These are phyloP conservation scores for Limanda limanda DNA, from an alignment of 2,113 vertebrate genomes.

Conservation along the genomic window DNA sequence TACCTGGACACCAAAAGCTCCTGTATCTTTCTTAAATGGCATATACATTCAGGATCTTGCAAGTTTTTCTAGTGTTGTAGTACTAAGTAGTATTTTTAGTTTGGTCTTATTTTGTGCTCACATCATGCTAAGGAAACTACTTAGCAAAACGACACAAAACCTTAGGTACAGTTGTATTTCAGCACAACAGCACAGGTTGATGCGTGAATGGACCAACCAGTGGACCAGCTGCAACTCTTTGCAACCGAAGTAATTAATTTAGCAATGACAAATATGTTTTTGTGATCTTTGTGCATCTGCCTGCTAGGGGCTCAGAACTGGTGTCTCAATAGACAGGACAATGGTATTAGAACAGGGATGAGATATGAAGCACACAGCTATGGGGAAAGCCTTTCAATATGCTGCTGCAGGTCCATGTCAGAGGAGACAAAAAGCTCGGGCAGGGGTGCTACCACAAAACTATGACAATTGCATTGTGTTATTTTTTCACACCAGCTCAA, in stretches of 20 bases:
- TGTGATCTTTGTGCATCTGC: not conserved
- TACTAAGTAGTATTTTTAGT: too few relatives aligned
- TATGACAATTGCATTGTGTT: constrained; percentile 36
- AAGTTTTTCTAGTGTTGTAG: not conserved
- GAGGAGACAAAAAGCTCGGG: not conserved
- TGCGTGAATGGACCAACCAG: not conserved
- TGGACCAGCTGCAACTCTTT: not conserved
- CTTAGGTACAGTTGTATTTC: not conserved
- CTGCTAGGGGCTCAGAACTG: not conserved
- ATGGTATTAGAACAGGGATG: not conserved
- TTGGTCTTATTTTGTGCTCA: too few relatives aligned
- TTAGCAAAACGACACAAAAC: not conserved
- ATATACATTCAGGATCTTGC: too few relatives aligned
- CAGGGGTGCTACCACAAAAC: constrained; percentile 2
- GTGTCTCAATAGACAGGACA: not conserved
- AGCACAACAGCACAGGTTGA: not conserved
- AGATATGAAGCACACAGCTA: not conserved
- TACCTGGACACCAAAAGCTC: too few relatives aligned
- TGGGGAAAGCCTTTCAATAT: not conserved
- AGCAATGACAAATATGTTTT: not conserved
- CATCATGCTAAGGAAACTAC: not conserved
- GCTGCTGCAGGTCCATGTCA: not conserved
- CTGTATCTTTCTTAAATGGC: too few relatives aligned
- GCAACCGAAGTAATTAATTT: not conserved
- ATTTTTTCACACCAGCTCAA: constrained; percentile 15